Percentiles rank a stretch among this genome's conserved stretches.
phyloP scores from a whole-genome alignment of 1,140 invertebrate genomes.

The Ylistrum balloti region DNA sequence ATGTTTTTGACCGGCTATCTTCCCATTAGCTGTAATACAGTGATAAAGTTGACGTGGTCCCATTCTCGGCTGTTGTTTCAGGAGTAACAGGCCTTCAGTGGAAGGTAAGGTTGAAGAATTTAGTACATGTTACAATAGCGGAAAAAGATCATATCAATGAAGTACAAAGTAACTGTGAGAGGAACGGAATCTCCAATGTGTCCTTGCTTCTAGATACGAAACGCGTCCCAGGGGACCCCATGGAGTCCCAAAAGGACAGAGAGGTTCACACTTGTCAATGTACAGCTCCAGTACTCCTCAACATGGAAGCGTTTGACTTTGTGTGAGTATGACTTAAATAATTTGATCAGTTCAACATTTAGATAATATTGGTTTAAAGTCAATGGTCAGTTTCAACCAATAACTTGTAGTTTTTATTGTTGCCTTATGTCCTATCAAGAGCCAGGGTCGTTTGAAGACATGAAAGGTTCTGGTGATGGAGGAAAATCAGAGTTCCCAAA shows the following conservation, averaged over 20 bases:
- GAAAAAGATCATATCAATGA: conserved; percentile 48
- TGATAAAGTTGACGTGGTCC: no score
- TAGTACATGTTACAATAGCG: conserved; percentile 69
- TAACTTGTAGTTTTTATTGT: no score
- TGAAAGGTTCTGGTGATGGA: no score
- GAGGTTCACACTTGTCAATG: conserved; percentile 62
- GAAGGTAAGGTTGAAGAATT: conserved; percentile 68
- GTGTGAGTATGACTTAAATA: conserved; percentile 55
- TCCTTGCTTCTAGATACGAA: conserved; percentile 53
- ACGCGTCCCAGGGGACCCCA: conserved; percentile 58
- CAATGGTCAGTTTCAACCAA: no score
- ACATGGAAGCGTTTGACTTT: conserved; percentile 69
- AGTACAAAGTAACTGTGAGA: conserved; percentile 51
- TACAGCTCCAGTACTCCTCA: conserved; percentile 59
- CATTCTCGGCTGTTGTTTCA: conserved; percentile 51
- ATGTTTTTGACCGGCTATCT: no score
- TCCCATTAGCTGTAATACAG: no score
- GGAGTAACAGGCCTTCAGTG: conserved; percentile 78
- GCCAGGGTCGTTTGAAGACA: no score
- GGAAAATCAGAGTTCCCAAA: no score
- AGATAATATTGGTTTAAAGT: background rate
- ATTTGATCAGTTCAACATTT: background rate
- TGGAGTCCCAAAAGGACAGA: conserved; percentile 50
- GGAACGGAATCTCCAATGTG: conserved; percentile 48
- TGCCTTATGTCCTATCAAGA: no score